Evolutionary conservation across 2,797 vertebrate genomes (phyloP).

Genomic region (Manis pentadactyla): DNA sequence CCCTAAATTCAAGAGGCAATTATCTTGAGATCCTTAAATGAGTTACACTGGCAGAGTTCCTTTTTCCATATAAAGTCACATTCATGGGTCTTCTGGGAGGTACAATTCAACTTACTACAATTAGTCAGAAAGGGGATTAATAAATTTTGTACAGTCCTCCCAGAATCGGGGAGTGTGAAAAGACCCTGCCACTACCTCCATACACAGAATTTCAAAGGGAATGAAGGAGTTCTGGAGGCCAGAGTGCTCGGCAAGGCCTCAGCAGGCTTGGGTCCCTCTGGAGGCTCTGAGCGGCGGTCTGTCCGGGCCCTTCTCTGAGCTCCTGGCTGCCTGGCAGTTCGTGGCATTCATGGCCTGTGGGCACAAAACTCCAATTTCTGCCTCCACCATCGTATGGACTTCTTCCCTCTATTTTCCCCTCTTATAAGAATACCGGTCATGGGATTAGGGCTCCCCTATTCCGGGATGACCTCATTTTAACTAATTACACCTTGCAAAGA

Average conservation of each 20-base stretch:
- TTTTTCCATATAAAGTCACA: not conserved
- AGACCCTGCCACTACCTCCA: accelerated
- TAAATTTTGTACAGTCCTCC: not conserved
- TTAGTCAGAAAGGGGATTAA: not conserved
- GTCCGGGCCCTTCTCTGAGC: accelerated
- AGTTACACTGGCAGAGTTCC: not conserved
- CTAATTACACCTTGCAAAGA: not conserved
- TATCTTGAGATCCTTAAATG: not conserved
- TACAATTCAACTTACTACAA: not conserved
- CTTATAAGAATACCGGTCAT: not conserved
- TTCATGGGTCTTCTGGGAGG: not conserved
- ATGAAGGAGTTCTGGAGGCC: not conserved
- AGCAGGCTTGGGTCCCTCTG: not conserved
- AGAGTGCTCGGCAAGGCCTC: not conserved
- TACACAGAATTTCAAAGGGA: not conserved
- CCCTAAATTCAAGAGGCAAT: not conserved
- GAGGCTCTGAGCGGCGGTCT: not conserved
- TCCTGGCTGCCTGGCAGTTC: not conserved
- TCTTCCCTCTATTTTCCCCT: not conserved
- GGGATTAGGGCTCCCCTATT: not conserved
- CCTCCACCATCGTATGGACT: accelerated
- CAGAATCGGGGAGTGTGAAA: not conserved
- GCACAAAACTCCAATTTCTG: accelerated
- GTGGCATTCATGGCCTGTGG: accelerated
- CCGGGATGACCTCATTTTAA: not conserved